Percentiles rank a stretch among this genome's conserved stretches.
Conservation (phyloP, 1,140 invertebrate species). For the Aphelinus certus region DNA sequence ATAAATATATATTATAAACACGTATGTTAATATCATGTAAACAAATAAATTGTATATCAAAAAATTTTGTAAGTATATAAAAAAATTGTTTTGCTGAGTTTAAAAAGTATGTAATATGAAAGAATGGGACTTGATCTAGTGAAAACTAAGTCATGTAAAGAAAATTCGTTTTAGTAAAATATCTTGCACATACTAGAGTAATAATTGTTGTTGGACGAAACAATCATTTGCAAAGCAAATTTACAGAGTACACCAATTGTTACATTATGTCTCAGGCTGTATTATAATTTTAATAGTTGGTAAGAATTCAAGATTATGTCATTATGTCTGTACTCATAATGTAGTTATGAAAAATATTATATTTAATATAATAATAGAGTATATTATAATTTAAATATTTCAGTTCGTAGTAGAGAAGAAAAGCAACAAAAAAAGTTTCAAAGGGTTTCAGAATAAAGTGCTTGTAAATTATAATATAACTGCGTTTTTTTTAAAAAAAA, state of each 20-base stretch:
- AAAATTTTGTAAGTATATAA: slow-evolving; percentile 28
- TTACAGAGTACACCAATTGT: slow-evolving; percentile 52
- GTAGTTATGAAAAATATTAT: slow-evolving; percentile 41
- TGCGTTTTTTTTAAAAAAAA: slow-evolving; percentile 5
- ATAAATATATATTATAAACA: slow-evolving; percentile 39
- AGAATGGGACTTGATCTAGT: slow-evolving; percentile 22
- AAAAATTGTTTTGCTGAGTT: slow-evolving; percentile 31
- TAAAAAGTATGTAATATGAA: slow-evolving; percentile 12
- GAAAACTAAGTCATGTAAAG: background rate
- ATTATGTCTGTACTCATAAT: slow-evolving; percentile 39
- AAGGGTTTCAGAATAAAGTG: slow-evolving; percentile 33
- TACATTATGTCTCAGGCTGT: slow-evolving; percentile 61
- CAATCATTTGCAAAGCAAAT: slow-evolving; percentile 52
- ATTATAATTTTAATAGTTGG: slow-evolving; percentile 62
- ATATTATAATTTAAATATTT: slow-evolving; percentile 40
- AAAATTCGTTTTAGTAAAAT: slow-evolving; percentile 24
- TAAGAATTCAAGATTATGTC: slow-evolving; percentile 53
- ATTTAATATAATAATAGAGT: slow-evolving; percentile 38
- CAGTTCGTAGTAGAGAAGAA: slow-evolving; percentile 24
- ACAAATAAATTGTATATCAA: slow-evolving; percentile 42
- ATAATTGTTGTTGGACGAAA: slow-evolving; percentile 44
- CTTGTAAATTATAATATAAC: slow-evolving; percentile 38
- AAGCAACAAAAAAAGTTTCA: slow-evolving; percentile 28
- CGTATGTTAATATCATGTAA: slow-evolving; percentile 38
- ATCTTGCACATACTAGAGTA: slow-evolving; percentile 39